Conservation (phyloP, 2,113 vertebrate species). For the Petaurus breviceps region DNA sequence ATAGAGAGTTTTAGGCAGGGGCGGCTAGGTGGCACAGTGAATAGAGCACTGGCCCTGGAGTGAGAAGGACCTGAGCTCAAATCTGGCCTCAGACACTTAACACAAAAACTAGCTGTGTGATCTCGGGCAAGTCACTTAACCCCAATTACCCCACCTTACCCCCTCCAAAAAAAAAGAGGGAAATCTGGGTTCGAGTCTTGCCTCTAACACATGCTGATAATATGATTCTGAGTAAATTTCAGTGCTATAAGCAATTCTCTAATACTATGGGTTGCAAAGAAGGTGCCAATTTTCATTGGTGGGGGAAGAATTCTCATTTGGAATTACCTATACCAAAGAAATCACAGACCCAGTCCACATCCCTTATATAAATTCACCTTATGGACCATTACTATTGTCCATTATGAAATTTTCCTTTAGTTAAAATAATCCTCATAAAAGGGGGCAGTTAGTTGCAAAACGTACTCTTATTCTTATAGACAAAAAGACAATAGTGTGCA, state of each 20-base stretch:
- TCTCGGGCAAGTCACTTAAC: no score
- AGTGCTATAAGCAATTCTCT: neutral
- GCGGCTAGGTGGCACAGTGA: no score
- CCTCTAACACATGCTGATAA: neutral
- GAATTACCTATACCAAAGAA: neutral
- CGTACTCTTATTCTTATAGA: neutral
- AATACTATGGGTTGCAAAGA: neutral
- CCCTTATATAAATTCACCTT: neutral
- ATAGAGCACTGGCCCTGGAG: no score
- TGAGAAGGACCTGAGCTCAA: no score
- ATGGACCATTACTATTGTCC: neutral
- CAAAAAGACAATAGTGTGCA: constrained; percentile 47
- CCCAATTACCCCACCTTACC: no score
- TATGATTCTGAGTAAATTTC: neutral
- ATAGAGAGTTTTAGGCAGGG: neutral
- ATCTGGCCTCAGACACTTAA: no score
- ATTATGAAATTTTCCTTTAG: neutral
- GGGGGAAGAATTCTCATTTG: neutral
- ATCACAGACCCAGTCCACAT: neutral
- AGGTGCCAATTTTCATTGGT: neutral
- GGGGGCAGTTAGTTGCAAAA: constrained; percentile 36
- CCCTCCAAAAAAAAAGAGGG: no score
- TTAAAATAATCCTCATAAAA: constrained; percentile 27
- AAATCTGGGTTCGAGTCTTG: neutral
- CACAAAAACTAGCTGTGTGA: no score